Conservation (phyloP, 2,113 vertebrate genomes). For the Ctenomys sociabilis region DNA sequence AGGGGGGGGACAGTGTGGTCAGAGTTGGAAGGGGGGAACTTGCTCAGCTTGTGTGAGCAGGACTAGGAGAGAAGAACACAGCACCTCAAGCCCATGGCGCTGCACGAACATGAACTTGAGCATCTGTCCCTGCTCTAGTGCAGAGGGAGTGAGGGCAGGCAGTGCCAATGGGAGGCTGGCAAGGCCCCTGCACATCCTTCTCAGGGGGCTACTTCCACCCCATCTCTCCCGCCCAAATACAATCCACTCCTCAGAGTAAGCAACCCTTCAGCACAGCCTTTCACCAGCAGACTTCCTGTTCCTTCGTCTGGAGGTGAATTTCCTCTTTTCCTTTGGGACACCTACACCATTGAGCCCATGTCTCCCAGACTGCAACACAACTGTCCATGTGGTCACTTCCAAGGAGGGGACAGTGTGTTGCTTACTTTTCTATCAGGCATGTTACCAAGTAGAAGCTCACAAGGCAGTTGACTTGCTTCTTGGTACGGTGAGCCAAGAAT, state of each 20-base stretch:
- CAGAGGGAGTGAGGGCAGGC: no score
- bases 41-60: background rate
- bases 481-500: background rate
- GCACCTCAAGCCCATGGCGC: background rate
- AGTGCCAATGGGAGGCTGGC: background rate
- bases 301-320: background rate
- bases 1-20: no score
- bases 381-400: background rate
- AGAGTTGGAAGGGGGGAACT: background rate
- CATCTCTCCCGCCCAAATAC: background rate
- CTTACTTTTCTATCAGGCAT: background rate
- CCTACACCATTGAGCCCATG: background rate
- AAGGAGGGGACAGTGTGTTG: no score
- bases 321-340: background rate
- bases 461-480: background rate
- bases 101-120: background rate
- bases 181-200: background rate
- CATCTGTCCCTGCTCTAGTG: rapidly evolving
- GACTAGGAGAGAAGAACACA: background rate
- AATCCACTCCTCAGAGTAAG: background rate
- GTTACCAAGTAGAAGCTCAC: background rate
- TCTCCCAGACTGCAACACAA: background rate
- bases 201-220: background rate
- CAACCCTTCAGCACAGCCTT: background rate
- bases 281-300: background rate